Evolutionary conservation across 2,113 vertebrate species (phyloP).

Genomic region (Nerophis lumbriciformis): DNA sequence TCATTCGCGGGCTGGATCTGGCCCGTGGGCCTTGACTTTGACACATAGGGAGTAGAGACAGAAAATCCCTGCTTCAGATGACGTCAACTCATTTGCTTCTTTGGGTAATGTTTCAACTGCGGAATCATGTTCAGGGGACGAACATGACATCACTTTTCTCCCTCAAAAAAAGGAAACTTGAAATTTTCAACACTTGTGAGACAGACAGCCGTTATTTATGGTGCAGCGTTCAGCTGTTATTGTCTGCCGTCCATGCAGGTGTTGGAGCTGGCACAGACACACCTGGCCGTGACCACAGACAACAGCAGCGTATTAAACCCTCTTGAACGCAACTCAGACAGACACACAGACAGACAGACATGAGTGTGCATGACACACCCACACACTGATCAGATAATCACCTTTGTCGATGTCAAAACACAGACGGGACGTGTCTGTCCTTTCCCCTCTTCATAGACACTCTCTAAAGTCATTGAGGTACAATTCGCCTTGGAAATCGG

Average conservation of each 20-base stretch:
- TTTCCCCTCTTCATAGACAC: constrained; percentile 36
- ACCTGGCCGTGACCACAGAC: constrained; percentile 61
- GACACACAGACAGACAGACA: constrained; percentile 8
- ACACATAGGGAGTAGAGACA: no score
- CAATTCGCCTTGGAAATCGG: constrained; percentile 16
- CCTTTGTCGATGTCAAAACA: constrained; percentile 37
- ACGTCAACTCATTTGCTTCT: neutral
- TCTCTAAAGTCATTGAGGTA: constrained; percentile 27
- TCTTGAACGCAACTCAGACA: constrained; percentile 20
- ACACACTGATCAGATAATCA: constrained; percentile 28
- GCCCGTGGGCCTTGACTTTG: no score
- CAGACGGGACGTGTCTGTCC: constrained; percentile 17
- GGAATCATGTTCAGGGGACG: neutral
- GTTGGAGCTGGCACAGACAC: constrained; percentile 46
- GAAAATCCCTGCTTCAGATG: no score
- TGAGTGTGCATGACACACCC: constrained; percentile 24
- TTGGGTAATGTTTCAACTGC: neutral
- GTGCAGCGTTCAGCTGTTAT: constrained; percentile 26
- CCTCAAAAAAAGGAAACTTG: neutral
- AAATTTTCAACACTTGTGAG: neutral
- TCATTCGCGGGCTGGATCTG: no score
- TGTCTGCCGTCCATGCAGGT: constrained; percentile 42
- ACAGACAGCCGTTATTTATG: constrained; percentile 1
- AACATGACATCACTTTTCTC: constrained; percentile 1
- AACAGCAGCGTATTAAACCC: constrained; percentile 34